Evolutionary conservation across 2,113 vertebrate species (phyloP), one percentile per base, ranked within the genome.

Genomic region (Oxygymnocypris stewartii): DNA sequence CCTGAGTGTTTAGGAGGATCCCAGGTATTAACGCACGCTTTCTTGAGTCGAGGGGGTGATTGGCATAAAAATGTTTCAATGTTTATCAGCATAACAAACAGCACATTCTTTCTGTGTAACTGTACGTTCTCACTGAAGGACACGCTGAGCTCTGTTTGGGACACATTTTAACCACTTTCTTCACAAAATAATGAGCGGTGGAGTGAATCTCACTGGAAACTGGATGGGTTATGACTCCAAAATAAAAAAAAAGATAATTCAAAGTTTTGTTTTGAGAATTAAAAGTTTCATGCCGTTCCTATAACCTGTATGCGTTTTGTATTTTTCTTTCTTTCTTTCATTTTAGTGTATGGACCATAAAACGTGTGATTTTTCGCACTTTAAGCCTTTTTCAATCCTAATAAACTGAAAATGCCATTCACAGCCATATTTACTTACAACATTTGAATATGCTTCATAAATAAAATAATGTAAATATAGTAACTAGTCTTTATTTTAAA

Each of bases 1-100:
- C 9, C 57, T n/a, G 57, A 31, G 61, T 23, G 81, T 73, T 79
- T 44, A 84, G 25, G 28, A 63, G 49, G 16, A 49, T 84, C 35
- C 23, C 12, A 20, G n/a, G 51, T 65, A 79, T 74, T 86, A 31
- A 18, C 5, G 44, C 57, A 82, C 71, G 37, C 47, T 69, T 40
- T 57, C 69, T 65, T 20, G 31, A 85, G 61, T 4, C 11, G 7
- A 13, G 25, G 37, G 40, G 1, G n/a, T 44, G 42, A 40, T 6
- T 42, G 71, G n/a, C 13, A 75, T n/a, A 4, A 12, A 84, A 47
- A 31, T 83, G 49, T n/a, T 75, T 42, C 6, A n/a, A 25, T 28
- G 54, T 74, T 74, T 28, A 42, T 73, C 31, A 28, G 35, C 13
- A 1, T 13, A 14, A 37, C 40, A 54, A 37, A 44, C 12, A 2